Evolutionary conservation across 2,113 vertebrate genomes (phyloP), one percentile per base, ranked within the genome.

Genomic region (Melanocharis versteri): DNA sequence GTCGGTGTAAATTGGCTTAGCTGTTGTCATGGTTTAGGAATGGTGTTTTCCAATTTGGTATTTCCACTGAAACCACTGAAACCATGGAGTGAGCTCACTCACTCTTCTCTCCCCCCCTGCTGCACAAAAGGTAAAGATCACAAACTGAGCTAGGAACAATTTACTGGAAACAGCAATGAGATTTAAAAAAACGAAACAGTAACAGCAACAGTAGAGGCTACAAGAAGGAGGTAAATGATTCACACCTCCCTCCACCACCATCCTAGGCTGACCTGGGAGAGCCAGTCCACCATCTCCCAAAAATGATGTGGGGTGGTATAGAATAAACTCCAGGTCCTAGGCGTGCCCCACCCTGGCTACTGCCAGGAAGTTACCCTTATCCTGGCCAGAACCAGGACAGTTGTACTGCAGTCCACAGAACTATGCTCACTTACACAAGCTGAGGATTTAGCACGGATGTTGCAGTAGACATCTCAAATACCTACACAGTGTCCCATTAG

Each of bases 211-310:
- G 10, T 12, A 39, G 16, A 48, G 27, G 9, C 13, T 60, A 76
- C 44, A 76, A 60, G 26, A 35, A 58, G 48, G 54, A 39, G 35
- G 17, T 7, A 24, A 39, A 61, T 4, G 5, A 39, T 50, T 61
- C 35, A 39, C 35, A 12, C 40, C 18, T 40, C 13, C 23, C 13
- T 50, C 35, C 17, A 28, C 57, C 30, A 15, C 75, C 22, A 33
- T 5, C 2, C 7, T 21, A 21, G 22, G 23, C 45, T 12, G 16
- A 21, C 75, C 13, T 1, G 1, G 13, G 40, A 40, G 17, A 31
- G 35, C 3, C 13, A 6, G 16, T 77, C 39, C 16, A 28, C 8
- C 13, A 51, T 27, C 17, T 21, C 17, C 4, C 0, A 1, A 50
- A 77, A 62, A 33, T 33, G 3, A 40, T 33, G 57, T 33, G 13